Percentiles rank a stretch among this genome's conserved stretches.
These are phyloP conservation scores for Haliaeetus leucogaster DNA, from an alignment of 2,113 vertebrate species.

Conservation along the genomic window DNA sequence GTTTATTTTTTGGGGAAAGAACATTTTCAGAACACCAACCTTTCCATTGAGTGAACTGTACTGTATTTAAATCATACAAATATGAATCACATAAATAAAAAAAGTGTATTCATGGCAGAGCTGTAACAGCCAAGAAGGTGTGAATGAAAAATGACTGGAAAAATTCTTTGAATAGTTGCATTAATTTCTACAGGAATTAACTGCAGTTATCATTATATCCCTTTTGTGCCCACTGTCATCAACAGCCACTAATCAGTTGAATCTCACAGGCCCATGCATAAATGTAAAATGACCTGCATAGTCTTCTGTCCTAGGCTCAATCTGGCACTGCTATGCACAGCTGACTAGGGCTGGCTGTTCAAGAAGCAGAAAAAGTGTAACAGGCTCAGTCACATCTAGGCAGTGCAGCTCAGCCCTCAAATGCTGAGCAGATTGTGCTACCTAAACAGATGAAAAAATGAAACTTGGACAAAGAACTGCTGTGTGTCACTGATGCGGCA, in stretches of 20 bases:
- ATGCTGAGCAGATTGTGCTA: background rate
- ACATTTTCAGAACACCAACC: background rate
- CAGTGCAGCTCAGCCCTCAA: background rate
- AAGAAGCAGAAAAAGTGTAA: background rate
- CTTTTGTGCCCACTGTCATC: background rate
- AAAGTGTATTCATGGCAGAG: background rate
- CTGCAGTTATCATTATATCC: background rate
- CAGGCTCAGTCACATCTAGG: background rate
- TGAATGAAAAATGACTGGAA: slow-evolving; percentile 1
- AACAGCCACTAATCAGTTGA: background rate
- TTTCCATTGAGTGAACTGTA: background rate
- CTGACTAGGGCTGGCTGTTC: background rate
- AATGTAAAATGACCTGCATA: background rate
- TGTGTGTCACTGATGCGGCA: background rate
- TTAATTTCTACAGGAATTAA: slow-evolving; percentile 27
- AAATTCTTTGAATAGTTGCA: background rate
- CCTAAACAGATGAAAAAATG: background rate
- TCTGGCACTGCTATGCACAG: background rate
- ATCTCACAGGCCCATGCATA: background rate
- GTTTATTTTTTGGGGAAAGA: background rate
- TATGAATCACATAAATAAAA: background rate
- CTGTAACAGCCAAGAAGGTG: background rate
- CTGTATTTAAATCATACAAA: background rate
- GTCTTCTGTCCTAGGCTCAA: background rate
- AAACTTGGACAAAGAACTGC: background rate